Conservation (phyloP, 2,888 invertebrate species). For the Cyclophora punctaria region DNA sequence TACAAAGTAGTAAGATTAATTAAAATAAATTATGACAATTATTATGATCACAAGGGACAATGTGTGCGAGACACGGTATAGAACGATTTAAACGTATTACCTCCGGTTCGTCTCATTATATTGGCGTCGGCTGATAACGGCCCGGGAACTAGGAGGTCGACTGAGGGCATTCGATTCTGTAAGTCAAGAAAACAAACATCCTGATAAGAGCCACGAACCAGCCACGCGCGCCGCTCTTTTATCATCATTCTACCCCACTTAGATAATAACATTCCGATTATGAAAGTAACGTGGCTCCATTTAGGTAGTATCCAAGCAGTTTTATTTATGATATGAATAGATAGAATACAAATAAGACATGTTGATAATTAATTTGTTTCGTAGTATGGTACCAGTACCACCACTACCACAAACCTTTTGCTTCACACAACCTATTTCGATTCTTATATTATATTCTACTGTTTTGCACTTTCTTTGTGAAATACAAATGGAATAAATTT, state of each 20-base stretch:
- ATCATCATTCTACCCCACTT: slow-evolving; percentile 34
- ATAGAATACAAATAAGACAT: too few species aligned
- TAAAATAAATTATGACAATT: slow-evolving; percentile 10
- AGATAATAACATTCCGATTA: slow-evolving; percentile 8
- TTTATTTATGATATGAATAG: too few species aligned
- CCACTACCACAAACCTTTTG: too few species aligned
- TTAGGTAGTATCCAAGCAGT: slow-evolving; percentile 5
- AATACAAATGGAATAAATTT: too few species aligned
- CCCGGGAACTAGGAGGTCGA: slow-evolving; percentile 64
- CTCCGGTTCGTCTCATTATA: slow-evolving; percentile 62
- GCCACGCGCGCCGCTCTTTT: slow-evolving; percentile 55
- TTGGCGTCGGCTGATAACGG: slow-evolving; percentile 64
- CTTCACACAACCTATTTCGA: too few species aligned
- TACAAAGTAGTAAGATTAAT: slow-evolving; percentile 11
- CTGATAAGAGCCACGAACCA: slow-evolving; percentile 66
- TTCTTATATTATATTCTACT: too few species aligned
- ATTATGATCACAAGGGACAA: slow-evolving; percentile 10
- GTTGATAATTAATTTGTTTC: too few species aligned
- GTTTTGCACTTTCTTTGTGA: too few species aligned
- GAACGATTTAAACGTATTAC: slow-evolving; percentile 52
- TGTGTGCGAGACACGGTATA: slow-evolving; percentile 40
- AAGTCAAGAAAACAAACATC: slow-evolving; percentile 60
- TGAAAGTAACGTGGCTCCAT: too few species aligned
- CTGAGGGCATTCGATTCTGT: slow-evolving; percentile 64
- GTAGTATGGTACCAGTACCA: too few species aligned